Base-by-base conservation (phyloP, 1,140 invertebrate genomes). In the Pogonus chalceus region DNA sequence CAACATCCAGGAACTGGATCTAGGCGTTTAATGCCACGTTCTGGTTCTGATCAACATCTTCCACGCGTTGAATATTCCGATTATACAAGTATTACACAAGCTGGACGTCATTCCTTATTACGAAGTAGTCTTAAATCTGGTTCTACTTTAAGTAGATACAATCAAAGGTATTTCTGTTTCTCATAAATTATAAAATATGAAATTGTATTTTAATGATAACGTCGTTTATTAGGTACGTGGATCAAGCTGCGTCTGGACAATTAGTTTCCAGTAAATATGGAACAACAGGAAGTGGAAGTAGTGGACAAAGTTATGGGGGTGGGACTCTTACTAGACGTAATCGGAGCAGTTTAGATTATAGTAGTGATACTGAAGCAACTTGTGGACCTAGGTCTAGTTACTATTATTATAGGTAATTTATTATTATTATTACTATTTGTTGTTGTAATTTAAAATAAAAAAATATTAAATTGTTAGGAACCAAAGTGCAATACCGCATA, bases 351-450 rank as follows among this genome's bases (percentile, higher is more conserved):
- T 73, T 92, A 58, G 90, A 92, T 70, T 93, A 92, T 68, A 90
- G 89, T 24, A 96, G 92, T 14, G 94, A 97, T 65, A 96, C 93
- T 0, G 94, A 98, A 75, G 88, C 90, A 1, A 86, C 85, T 0
- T 85, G 84, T 56, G 87, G 85, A 16, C 80, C 84, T 16, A 77
- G 86, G 55, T 81, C 83, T 35, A 83, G 83, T 31, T 88, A 88
- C 65, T 89, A 89, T 63, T 89, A 85, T 65, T 85, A 85, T 62
- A 79, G 77, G 67, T 76, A 78, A 43, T 72, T 76, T 31, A 31
- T 14, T 7, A 31, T 7, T 14, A 31, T 4, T 31, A 14, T 7
- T 31, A 31, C n/a, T 31, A 14, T 31, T 31, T 31, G 26, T 31
- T 31, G 26, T 4, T 7, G 26, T 31, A 14, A 14, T 31, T 31